Evolutionary conservation across 2,797 vertebrate species (phyloP).

Genomic region (Melanotaenia trifasciata): DNA sequence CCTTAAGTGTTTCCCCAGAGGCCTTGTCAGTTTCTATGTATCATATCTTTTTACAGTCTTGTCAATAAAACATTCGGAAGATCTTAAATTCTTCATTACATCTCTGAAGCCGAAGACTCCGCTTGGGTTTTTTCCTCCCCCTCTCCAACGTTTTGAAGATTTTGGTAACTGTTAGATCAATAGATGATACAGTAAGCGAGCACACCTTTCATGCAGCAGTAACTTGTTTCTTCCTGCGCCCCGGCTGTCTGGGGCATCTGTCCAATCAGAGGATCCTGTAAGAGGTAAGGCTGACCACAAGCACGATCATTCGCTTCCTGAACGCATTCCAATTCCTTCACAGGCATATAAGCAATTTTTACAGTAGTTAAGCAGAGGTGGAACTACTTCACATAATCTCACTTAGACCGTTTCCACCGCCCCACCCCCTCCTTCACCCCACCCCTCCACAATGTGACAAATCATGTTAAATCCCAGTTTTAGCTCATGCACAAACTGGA

Average conservation of each 20-base stretch:
- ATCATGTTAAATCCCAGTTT: slow-evolving; percentile 82
- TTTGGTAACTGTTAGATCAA: slow-evolving; percentile 74
- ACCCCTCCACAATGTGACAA: slow-evolving; percentile 69
- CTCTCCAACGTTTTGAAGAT: slow-evolving; percentile 68
- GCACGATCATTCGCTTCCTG: slow-evolving; percentile 78
- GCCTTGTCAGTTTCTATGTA: slow-evolving; percentile 73
- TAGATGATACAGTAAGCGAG: slow-evolving; percentile 62
- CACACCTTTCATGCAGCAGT: slow-evolving; percentile 76
- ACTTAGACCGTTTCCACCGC: slow-evolving; percentile 76
- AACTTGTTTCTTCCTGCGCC: slow-evolving; percentile 76
- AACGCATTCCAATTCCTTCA: slow-evolving; percentile 86
- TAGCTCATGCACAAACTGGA: slow-evolving; percentile 79
- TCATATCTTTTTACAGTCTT: slow-evolving; percentile 78
- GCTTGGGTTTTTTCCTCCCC: slow-evolving; percentile 36
- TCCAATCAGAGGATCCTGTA: slow-evolving; percentile 70
- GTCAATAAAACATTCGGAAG: slow-evolving; percentile 83
- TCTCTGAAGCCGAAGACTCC: slow-evolving; percentile 72
- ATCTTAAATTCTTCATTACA: slow-evolving; percentile 86
- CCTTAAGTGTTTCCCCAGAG: slow-evolving; percentile 80
- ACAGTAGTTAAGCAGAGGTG: slow-evolving; percentile 86
- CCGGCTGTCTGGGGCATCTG: slow-evolving; percentile 58
- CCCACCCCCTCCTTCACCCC: slow-evolving; percentile 63
- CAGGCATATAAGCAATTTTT: slow-evolving; percentile 88
- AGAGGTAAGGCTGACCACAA: slow-evolving; percentile 56
- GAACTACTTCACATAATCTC: slow-evolving; percentile 86